phyloP scores from a whole-genome alignment of 2,888 invertebrate species.

The Platycnemis pennipes region DNA sequence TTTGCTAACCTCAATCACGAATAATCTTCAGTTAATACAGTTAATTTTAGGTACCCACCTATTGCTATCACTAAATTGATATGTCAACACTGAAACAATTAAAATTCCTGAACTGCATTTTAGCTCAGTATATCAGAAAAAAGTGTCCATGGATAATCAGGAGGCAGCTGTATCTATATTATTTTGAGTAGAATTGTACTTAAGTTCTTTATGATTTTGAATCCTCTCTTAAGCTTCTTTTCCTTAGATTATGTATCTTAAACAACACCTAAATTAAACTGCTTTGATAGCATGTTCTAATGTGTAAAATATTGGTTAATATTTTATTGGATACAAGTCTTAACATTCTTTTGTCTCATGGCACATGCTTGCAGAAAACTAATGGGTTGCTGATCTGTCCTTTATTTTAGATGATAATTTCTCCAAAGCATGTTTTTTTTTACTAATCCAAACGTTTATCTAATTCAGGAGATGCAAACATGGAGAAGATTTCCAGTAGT shows the following conservation, averaged over 20 bases:
- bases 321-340: not conserved
- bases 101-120: slow-evolving; percentile 5
- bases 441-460: not conserved
- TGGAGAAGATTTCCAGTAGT: not conserved
- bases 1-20: slow-evolving; percentile 22
- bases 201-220: not conserved
- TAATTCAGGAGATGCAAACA: not conserved
- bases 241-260: not conserved
- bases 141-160: slow-evolving; percentile 32
- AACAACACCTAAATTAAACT: not conserved
- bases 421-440: not conserved
- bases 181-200: slow-evolving; percentile 15
- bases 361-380: slow-evolving; percentile 23
- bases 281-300: slow-evolving; percentile 23
- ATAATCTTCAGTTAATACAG: not conserved
- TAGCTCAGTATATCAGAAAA: not conserved
- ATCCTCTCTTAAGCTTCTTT: slow-evolving; percentile 37
- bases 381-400: not conserved
- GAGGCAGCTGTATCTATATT: slow-evolving; percentile 32
- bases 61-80: not conserved
- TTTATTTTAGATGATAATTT: not conserved
- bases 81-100: slow-evolving; percentile 16
- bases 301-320: slow-evolving; percentile 30
- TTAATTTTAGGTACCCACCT: slow-evolving; percentile 13
- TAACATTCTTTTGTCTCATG: not conserved